Conservation (phyloP, 2,888 invertebrate species). For the Neoscelio sp. region DNA sequence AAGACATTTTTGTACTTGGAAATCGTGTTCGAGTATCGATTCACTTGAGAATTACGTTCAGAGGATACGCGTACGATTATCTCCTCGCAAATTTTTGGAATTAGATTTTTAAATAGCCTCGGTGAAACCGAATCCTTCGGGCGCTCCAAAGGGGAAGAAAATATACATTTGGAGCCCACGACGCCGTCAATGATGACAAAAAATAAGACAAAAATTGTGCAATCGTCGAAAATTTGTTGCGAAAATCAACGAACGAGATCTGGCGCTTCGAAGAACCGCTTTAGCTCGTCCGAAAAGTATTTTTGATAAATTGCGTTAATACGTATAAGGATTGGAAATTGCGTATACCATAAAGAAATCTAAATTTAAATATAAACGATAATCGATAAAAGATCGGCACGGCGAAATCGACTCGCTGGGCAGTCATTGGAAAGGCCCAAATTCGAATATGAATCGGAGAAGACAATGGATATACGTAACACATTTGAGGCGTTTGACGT, state of each 20-base stretch:
- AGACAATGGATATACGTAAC: constrained; percentile 30
- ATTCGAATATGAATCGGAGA: constrained; percentile 30
- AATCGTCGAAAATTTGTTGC: constrained; percentile 55
- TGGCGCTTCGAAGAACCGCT: constrained; percentile 64
- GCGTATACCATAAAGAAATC: constrained; percentile 53
- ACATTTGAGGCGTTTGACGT: not conserved
- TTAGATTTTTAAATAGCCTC: constrained; percentile 42
- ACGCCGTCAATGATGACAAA: constrained; percentile 49
- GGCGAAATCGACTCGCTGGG: constrained; percentile 58
- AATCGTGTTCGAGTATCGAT: constrained; percentile 56
- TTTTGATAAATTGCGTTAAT: constrained; percentile 76
- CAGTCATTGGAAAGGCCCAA: constrained; percentile 35
- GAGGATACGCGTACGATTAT: constrained; percentile 17
- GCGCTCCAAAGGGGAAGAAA: constrained; percentile 21
- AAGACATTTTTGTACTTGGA: constrained; percentile 53
- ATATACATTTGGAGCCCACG: constrained; percentile 18
- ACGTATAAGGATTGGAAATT: constrained; percentile 64
- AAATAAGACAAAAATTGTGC: constrained; percentile 36
- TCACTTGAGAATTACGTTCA: constrained; percentile 36
- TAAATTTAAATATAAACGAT: constrained; percentile 51
- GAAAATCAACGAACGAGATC: constrained; percentile 26
- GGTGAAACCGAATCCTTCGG: constrained; percentile 62
- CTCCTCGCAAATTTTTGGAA: constrained; percentile 22
- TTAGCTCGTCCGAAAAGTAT: constrained; percentile 70
- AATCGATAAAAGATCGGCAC: constrained; percentile 45